phyloP scores from a whole-genome alignment of 2,113 vertebrate genomes.

The Nibea coibor region DNA sequence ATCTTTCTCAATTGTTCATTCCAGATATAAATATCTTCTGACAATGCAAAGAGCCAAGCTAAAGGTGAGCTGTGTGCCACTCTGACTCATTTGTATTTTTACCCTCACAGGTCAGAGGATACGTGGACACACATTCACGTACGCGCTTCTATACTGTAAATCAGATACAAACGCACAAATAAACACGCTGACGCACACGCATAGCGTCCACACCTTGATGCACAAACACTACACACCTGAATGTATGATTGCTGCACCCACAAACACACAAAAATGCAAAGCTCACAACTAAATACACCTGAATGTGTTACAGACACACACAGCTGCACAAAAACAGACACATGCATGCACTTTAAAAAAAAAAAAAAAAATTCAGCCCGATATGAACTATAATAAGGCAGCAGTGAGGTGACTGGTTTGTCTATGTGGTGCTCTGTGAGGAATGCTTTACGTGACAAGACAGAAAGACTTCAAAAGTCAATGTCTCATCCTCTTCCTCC shows the following conservation, averaged over 20 bases:
- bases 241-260: background rate
- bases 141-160: background rate
- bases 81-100: conserved; percentile 48
- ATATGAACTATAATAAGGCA: conserved; percentile 5
- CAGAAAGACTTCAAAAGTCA: conserved; percentile 65
- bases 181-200: background rate
- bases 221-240: background rate
- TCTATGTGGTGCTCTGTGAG: conserved; percentile 25
- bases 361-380: background rate
- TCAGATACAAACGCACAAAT: conserved; percentile 1
- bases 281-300: background rate
- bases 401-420: conserved; percentile 20
- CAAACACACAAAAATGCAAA: background rate
- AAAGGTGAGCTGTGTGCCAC: conserved; percentile 50
- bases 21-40: conserved; percentile 73
- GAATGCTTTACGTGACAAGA: conserved; percentile 73
- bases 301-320: background rate
- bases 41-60: conserved; percentile 49
- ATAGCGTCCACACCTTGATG: background rate
- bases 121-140: background rate
- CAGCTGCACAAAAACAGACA: background rate
- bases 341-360: background rate
- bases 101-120: conserved; percentile 18
- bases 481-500: conserved; percentile 69
- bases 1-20: conserved; percentile 71